Evolutionary conservation across 2,888 invertebrate species (phyloP).

Genomic region (Phaonia tiefii): DNA sequence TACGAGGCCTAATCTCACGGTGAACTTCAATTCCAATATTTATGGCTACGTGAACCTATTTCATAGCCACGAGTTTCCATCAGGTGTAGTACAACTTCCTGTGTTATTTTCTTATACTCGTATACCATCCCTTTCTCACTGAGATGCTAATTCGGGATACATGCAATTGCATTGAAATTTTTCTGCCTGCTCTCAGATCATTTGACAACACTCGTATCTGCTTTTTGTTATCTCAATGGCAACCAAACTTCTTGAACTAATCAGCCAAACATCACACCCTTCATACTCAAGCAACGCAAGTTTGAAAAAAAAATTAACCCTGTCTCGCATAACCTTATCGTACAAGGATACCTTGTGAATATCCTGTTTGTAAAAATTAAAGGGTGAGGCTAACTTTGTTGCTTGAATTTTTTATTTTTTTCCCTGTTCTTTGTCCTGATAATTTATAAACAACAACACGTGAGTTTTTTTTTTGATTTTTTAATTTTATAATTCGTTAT

Average conservation of each 20-base stretch:
- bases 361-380: slow-evolving; percentile 3
- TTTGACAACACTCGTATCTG: neutral
- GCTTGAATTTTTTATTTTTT: slow-evolving; percentile 13
- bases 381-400: slow-evolving; percentile 57
- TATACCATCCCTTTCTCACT: too few species aligned
- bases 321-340: slow-evolving; percentile 25
- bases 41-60: too few species aligned
- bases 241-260: slow-evolving; percentile 66
- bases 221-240: slow-evolving; percentile 23
- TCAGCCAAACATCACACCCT: slow-evolving; percentile 69
- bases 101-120: too few species aligned
- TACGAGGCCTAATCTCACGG: too few species aligned
- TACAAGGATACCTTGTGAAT: slow-evolving; percentile 39
- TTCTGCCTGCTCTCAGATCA: neutral
- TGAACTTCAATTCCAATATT: too few species aligned
- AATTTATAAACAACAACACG: slow-evolving; percentile 50
- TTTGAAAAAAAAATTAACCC: slow-evolving; percentile 68
- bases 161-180: slow-evolving; percentile 4
- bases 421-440: slow-evolving; percentile 5
- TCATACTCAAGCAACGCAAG: slow-evolving; percentile 35
- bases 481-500: slow-evolving; percentile 70
- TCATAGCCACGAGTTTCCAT: too few species aligned
- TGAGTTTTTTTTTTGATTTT: slow-evolving; percentile 62
- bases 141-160: too few species aligned
- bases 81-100: too few species aligned